These are phyloP conservation scores for Phaethornis superciliosus DNA, from an alignment of 2,113 vertebrate species.

Conservation along the genomic window DNA sequence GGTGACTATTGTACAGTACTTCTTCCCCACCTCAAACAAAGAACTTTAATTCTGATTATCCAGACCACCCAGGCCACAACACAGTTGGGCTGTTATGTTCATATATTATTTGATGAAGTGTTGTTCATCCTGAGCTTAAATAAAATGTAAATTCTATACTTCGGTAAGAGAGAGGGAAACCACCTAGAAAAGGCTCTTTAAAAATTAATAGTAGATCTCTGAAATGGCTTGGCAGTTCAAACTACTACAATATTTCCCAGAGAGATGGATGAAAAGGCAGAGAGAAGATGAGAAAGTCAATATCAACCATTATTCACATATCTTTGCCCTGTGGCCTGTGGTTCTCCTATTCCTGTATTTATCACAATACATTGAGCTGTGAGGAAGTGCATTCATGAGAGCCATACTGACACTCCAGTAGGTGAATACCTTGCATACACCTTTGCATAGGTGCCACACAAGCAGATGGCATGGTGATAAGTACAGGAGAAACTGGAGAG, in stretches of 20 bases:
- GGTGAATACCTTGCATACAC: background rate
- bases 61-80: background rate
- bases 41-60: background rate
- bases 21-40: background rate
- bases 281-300: constrained; percentile 37
- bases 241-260: background rate
- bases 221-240: background rate
- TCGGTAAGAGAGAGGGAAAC: background rate
- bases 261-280: constrained; percentile 20
- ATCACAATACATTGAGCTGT: background rate
- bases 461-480: fast-evolving
- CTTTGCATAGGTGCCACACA: fast-evolving
- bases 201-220: background rate
- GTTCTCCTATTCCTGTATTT: background rate
- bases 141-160: background rate
- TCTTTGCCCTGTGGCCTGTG: background rate
- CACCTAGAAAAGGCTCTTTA: background rate
- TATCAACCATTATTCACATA: background rate
- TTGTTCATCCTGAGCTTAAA: background rate
- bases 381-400: background rate
- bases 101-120: background rate
- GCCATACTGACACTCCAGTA: background rate
- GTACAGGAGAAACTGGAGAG: background rate
- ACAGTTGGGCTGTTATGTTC: background rate
- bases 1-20: background rate